Evolutionary conservation across 2,113 vertebrate genomes (phyloP).

Genomic region (Callithrix jacchus): DNA sequence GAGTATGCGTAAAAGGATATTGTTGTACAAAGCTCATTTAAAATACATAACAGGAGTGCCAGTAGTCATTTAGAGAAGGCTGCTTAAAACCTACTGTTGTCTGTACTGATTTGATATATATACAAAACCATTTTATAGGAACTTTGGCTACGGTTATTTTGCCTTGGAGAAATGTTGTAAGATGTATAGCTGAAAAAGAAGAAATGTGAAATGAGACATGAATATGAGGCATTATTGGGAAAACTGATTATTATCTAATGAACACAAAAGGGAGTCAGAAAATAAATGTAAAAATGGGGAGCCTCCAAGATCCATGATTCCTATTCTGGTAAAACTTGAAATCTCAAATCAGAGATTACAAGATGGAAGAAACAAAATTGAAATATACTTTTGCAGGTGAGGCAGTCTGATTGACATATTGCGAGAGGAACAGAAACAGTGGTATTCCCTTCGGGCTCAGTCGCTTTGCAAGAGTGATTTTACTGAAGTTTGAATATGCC

Average conservation of each 20-base stretch:
- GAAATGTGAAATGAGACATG: conserved; percentile 39
- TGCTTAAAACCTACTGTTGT: conserved; percentile 59
- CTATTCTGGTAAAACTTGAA: background rate
- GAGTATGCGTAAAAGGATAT: background rate
- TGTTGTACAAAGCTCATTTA: conserved; percentile 24
- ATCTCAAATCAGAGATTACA: rapidly evolving
- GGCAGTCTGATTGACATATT: background rate
- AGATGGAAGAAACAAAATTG: background rate
- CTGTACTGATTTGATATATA: conserved; percentile 41
- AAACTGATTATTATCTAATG: conserved; percentile 44
- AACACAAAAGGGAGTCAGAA: conserved; percentile 17
- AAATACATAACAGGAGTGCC: conserved; percentile 26
- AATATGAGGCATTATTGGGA: background rate
- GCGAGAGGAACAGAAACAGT: background rate
- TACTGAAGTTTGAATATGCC: background rate
- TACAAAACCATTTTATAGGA: conserved; percentile 32
- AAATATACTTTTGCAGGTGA: background rate
- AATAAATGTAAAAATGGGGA: background rate
- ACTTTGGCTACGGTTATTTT: conserved; percentile 36
- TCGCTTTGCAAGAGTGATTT: background rate
- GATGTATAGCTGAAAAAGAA: conserved; percentile 35
- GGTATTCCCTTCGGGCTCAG: background rate
- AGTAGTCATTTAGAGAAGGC: conserved; percentile 31
- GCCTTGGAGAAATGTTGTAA: conserved; percentile 51
- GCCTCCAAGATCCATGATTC: background rate